A percentile compares a stretch with the other conserved stretches of the same genome.
These are phyloP conservation scores for Brachymystax lenok DNA, from an alignment of 2,797 vertebrate genomes.

Conservation along the genomic window DNA sequence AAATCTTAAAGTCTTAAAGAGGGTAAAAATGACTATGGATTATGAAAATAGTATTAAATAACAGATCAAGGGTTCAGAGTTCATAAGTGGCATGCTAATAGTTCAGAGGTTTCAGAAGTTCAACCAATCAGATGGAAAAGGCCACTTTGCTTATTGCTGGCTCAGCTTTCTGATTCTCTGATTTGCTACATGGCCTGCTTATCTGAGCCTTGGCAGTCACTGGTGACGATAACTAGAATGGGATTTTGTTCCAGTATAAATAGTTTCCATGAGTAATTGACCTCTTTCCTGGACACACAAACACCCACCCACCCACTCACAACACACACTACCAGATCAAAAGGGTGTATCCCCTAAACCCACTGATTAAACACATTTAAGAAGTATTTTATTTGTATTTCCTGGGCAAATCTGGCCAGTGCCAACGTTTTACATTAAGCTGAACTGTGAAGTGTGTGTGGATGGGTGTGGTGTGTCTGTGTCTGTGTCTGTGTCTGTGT, in stretches of 20 bases:
- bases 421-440: conserved; percentile 60
- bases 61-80: conserved; percentile 33
- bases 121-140: conserved; percentile 59
- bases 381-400: conserved; percentile 54
- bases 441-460: conserved; percentile 27
- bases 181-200: conserved; percentile 62
- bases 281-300: conserved; percentile 62
- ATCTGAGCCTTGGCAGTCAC: conserved; percentile 69
- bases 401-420: conserved; percentile 42
- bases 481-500: conserved; percentile 13
- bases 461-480: background rate
- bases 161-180: conserved; percentile 68
- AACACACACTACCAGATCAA: conserved; percentile 70
- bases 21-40: background rate
- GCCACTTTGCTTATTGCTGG: conserved; percentile 39
- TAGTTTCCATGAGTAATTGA: conserved; percentile 72
- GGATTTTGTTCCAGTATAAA: conserved; percentile 74
- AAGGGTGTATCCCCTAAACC: conserved; percentile 66
- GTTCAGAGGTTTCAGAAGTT: conserved; percentile 46
- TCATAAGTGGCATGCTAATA: conserved; percentile 52
- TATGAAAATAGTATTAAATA: background rate
- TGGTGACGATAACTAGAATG: conserved; percentile 58
- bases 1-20: background rate
- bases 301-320: background rate
- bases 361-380: conserved; percentile 74